Percentiles rank a stretch among this genome's conserved stretches.
phyloP scores from a whole-genome alignment of 2,888 invertebrate genomes.

The Falcaria lacertinaria region DNA sequence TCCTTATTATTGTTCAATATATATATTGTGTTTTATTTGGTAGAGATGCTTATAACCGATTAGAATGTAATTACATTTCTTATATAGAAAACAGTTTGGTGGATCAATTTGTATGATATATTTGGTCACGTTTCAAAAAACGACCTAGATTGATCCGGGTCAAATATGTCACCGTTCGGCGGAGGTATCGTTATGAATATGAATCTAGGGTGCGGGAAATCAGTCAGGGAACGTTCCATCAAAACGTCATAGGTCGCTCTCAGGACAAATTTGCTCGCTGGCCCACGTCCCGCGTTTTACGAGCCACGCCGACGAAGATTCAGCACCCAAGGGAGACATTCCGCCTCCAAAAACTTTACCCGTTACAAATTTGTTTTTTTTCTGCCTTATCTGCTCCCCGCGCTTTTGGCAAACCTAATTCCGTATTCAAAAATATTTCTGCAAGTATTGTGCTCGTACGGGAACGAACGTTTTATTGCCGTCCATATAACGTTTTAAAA shows the following conservation, averaged over 20 bases:
- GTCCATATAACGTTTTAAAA: slow-evolving; percentile 79
- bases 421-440: slow-evolving; percentile 80
- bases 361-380: slow-evolving; percentile 80
- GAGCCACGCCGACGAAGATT: slow-evolving; percentile 77
- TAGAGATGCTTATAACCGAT: slow-evolving; percentile 42
- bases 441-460: slow-evolving; percentile 78
- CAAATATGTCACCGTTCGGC: slow-evolving; percentile 52
- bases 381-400: slow-evolving; percentile 77
- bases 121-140: slow-evolving; percentile 38
- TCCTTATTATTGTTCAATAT: slow-evolving; percentile 32
- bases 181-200: slow-evolving; percentile 74
- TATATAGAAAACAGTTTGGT: slow-evolving; percentile 29
- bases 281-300: slow-evolving; percentile 79
- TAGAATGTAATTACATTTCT: slow-evolving; percentile 11
- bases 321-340: slow-evolving; percentile 79
- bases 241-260: slow-evolving; percentile 79
- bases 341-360: slow-evolving; percentile 80
- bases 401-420: slow-evolving; percentile 79
- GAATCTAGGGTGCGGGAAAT: slow-evolving; percentile 72
- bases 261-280: slow-evolving; percentile 77
- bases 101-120: slow-evolving; percentile 29
- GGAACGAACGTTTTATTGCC: slow-evolving; percentile 74
- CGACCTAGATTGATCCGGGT: slow-evolving; percentile 44
- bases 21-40: slow-evolving; percentile 38
- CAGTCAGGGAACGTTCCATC: slow-evolving; percentile 75